Percentiles rank a stretch among this genome's conserved stretches.
These are phyloP conservation scores for Aythya baeri DNA, from an alignment of 2,113 vertebrate genomes.

Conservation along the genomic window DNA sequence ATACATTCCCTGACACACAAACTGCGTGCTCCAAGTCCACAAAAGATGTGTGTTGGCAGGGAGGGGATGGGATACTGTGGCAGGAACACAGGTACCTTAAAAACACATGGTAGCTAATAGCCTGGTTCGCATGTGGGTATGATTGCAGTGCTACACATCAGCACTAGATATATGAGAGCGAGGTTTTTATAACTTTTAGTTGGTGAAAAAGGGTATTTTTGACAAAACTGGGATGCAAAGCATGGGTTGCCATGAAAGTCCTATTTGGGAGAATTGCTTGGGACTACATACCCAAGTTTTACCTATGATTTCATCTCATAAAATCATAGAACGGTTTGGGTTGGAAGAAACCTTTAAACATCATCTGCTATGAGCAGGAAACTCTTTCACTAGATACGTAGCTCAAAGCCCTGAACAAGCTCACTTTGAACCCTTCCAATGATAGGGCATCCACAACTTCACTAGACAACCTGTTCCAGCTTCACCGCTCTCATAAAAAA, in stretches of 20 bases:
- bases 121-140: fast-evolving
- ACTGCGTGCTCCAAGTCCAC: background rate
- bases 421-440: background rate
- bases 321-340: background rate
- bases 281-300: background rate
- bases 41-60: background rate
- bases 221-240: background rate
- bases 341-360: background rate
- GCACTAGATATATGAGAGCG: background rate
- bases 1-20: background rate
- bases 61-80: background rate
- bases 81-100: background rate
- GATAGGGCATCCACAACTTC: background rate
- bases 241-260: background rate
- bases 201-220: background rate
- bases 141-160: background rate
- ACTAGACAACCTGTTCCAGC: background rate
- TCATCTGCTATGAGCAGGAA: background rate
- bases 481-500: background rate
- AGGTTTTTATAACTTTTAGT: background rate
- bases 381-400: too few relatives aligned
- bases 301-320: background rate
- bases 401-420: background rate
- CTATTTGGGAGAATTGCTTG: background rate
- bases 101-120: background rate